phyloP scores from a whole-genome alignment of 2,797 vertebrate genomes.

The Diglossa cyanea region DNA sequence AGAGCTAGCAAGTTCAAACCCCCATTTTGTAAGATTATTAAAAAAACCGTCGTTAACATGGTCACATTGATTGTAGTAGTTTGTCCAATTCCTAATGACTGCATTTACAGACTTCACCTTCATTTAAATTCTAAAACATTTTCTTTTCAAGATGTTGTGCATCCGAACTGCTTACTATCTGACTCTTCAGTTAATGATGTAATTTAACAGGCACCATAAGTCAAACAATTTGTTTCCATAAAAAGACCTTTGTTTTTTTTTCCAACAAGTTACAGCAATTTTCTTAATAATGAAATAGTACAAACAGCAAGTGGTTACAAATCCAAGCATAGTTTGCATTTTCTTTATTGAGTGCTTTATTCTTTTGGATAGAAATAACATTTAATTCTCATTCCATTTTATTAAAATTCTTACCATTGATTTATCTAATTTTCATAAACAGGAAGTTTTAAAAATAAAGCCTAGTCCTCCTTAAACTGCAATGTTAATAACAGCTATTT shows the following conservation, averaged over 20 bases:
- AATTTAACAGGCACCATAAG: background rate
- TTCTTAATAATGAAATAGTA: conserved; percentile 11
- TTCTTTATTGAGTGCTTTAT: conserved; percentile 56
- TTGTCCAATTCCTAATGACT: background rate
- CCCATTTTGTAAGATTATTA: background rate
- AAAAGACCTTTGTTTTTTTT: background rate
- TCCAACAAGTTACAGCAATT: conserved; percentile 3
- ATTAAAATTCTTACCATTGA: conserved; percentile 18
- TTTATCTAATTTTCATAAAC: background rate
- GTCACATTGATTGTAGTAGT: background rate
- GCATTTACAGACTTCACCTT: background rate
- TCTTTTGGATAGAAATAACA: conserved; percentile 49
- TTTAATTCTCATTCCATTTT: conserved; percentile 17
- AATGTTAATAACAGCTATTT: background rate
- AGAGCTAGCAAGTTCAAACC: background rate
- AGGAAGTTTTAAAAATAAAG: background rate
- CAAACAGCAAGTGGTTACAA: conserved; percentile 45
- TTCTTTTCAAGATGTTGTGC: background rate
- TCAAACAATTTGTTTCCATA: background rate
- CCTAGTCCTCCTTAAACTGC: background rate
- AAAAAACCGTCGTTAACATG: background rate
- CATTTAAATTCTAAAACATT: background rate
- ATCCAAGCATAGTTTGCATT: conserved; percentile 20
- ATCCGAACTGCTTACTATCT: background rate
- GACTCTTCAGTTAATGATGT: background rate